These are phyloP conservation scores for Boloria selene DNA, from an alignment of 2,888 invertebrate species.

Conservation along the genomic window DNA sequence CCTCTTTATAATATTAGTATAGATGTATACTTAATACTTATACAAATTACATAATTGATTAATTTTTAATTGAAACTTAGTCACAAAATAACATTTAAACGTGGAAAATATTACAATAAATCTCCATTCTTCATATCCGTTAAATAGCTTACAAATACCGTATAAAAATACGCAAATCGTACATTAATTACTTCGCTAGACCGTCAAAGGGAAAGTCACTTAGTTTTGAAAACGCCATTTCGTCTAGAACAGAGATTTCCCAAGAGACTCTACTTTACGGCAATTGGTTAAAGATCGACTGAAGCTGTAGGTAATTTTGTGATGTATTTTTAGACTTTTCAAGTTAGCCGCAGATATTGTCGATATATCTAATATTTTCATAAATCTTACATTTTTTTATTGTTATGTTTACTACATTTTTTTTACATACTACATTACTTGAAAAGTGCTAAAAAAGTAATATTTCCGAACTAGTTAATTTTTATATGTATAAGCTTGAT, in stretches of 20 bases:
- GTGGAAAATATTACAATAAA: not conserved
- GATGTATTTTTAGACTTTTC: constrained; percentile 5
- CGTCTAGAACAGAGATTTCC: constrained; percentile 34
- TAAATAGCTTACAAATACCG: not conserved
- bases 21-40: too few species aligned
- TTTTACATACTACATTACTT: too few species aligned
- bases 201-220: constrained; percentile 27
- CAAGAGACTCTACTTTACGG: constrained; percentile 31
- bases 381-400: too few species aligned
- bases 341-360: too few species aligned
- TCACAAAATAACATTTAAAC: not conserved
- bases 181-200: constrained; percentile 23
- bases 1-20: too few species aligned
- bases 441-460: too few species aligned
- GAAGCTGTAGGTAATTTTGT: constrained; percentile 17
- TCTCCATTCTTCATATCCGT: not conserved
- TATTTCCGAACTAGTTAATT: too few species aligned
- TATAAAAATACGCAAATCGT: not conserved
- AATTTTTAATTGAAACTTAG: too few species aligned
- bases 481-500: too few species aligned
- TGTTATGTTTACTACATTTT: too few species aligned
- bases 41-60: too few species aligned
- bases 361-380: too few species aligned
- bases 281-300: constrained; percentile 36
- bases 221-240: constrained; percentile 30